phyloP scores from a whole-genome alignment of 2,797 vertebrate genomes.

The Hozukius guyotensis region DNA sequence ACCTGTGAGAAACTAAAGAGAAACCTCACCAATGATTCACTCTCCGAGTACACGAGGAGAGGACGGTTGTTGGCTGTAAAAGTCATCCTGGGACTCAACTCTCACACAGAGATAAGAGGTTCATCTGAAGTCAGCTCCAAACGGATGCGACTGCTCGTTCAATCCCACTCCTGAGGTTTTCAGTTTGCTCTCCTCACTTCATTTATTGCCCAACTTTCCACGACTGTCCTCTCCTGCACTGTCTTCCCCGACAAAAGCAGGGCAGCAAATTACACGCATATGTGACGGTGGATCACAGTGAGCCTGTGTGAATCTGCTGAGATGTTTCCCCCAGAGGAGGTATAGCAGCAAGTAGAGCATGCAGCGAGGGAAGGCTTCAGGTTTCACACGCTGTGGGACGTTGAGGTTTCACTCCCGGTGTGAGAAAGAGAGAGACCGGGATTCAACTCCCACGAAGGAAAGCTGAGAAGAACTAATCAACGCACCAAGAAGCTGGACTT shows the following conservation, averaged over 20 bases:
- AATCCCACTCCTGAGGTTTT: neutral
- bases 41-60: slow-evolving; percentile 9
- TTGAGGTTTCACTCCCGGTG: neutral
- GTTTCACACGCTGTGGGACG: neutral
- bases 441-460: neutral
- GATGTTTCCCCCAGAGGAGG: neutral
- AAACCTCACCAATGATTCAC: slow-evolving; percentile 17
- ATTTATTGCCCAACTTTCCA: neutral
- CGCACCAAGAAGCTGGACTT: neutral
- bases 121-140: slow-evolving; percentile 24
- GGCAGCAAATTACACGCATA: neutral
- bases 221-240: neutral
- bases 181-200: neutral
- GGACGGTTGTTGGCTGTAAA: slow-evolving; percentile 14
- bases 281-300: neutral
- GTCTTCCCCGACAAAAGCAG: neutral
- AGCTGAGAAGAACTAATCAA: neutral
- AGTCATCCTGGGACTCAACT: slow-evolving; percentile 22
- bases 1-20: neutral
- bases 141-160: slow-evolving; percentile 3
- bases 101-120: slow-evolving; percentile 25
- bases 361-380: neutral
- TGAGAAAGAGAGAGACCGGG: neutral
- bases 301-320: neutral
- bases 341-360: neutral